Evolutionary conservation across 2,888 invertebrate genomes (phyloP), one percentile per base, ranked within the genome.

Genomic region (Thysanoteuthis rhombus): DNA sequence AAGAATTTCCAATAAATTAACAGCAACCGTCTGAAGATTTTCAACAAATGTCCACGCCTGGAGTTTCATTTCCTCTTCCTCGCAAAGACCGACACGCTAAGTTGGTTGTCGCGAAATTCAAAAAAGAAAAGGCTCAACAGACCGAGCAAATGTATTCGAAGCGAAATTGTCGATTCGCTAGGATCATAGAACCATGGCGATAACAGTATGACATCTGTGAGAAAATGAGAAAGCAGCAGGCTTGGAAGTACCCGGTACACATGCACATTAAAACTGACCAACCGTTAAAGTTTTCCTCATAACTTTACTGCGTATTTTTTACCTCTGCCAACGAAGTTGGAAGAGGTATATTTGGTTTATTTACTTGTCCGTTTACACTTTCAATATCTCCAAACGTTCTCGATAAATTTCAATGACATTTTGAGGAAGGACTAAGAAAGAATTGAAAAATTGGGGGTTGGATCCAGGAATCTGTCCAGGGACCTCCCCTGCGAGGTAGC

Each of bases 11-110:
- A 75, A 75, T 75, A 75, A 75, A 75, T 75, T 75, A 75, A n/a
- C 75, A 75, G 16, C n/a, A 2, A 75, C 16, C 75, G n/a, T 75
- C 75, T n/a, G 75, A 75, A 75, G 75, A 75, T 75, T 75, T 75
- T 75, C 75, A 75, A 75, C 75, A 75, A 75, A 75, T 75, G n/a
- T 75, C 75, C n/a, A n/a, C 75, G n/a, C 75, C 75, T 75, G n/a
- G 75, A n/a, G 75, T 75, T 75, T 75, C 75, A 75, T 75, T 75
- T 75, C 75, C 75, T 75, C 75, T 75, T 36, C 16, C n/a, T 75
- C 16, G 75, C 75, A 75, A 75, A 75, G 75, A 75, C 75, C n/a
- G 75, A 75, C n/a, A 75, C 75, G 75, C 75, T 75, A 75, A 75
- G n/a, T 25, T 75, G 75, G 16, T n/a, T 75, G 75, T 75, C 75